Evolutionary conservation across 2,888 invertebrate species (phyloP), one percentile per base, ranked within the genome.

Genomic region (Rutpela maculata): DNA sequence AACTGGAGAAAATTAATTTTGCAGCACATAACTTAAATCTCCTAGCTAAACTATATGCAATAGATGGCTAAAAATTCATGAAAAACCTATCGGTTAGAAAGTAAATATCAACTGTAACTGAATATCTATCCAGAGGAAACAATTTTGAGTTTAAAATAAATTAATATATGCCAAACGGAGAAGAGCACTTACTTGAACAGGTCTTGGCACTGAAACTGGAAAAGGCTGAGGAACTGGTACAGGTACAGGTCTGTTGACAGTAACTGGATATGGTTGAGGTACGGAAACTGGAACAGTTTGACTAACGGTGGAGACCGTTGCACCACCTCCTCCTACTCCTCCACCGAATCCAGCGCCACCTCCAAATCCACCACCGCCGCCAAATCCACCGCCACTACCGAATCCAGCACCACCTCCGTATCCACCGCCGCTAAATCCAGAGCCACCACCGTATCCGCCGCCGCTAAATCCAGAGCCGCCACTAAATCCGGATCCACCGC

Each of bases 171-270:
- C n/a, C 11, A 22, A 59, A 59, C 4, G 18, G 6, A 18, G 7
- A 38, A 50, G n/a, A 38, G 19, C 66, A 75, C 80, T 78, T 72
- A 83, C 82, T 63, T 79, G 88, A 0, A 91, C 90, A 0, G 91
- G 89, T 4, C 91, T 88, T 1, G 92, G 91, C 18, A 90, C 89
- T 62, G 90, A 89, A 0, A 92, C 90, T 4, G 91, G 91, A 17
- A 91, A 90, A 0, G 92, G 90, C 67, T 91, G 91, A 0, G 92
- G 92, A 19, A 85, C 90, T 0, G 92, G 91, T 56, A 92, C 89
- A 0, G 91, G 89, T 1, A 92, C 91, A n/a, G 89, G 89, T 76
- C 92, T 91, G 80, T 91, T 87, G 6, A 89, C 87, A 35, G 88
- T 87, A 17, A 89, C 89, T 22, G 88, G 87, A 75, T 88, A 87